Base-by-base conservation (phyloP, 2,888 invertebrate species). In the Stegana nigrithorax region DNA sequence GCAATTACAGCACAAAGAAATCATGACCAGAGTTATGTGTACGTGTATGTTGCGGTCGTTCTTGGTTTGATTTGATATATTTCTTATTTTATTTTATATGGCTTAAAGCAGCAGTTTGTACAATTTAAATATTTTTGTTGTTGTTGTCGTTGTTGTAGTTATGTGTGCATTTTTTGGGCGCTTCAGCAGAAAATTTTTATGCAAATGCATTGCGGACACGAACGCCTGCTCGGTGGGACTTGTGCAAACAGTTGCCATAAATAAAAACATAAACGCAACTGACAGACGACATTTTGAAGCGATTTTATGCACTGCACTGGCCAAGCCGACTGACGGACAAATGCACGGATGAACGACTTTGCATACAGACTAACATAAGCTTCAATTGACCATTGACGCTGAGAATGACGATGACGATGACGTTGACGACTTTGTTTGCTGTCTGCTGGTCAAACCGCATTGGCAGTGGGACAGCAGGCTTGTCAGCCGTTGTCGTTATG, bases 201-300 rank as follows among this genome's bases (percentile, higher is more conserved):
- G 67, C 67, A 70, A 75, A 74, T 70, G 69, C 70, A 71, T 67
- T 73, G 66, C 66, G 53, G 39, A 21, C 36, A 17, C 17, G 26
- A 26, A 55, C 58, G 47, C 36, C n/a, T n/a, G n/a, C n/a, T n/a
- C 51, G 65, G 67, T 56, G 60, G 65, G 63, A 56, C 59, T 27
- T 27, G 6, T 6, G 51, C 45, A 45, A 23, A 47, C 27, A 32
- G 45, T 17, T 10, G 67, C 64, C 61, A 75, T 75, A 75, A 75
- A 76, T 77, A 65, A 73, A 64, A 47, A 17, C n/a, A n/a, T n/a
- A n/a, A n/a, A n/a, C 56, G 25, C 72, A 67, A 69, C 60, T 75
- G 78, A 77, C 75, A 75, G 72, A 66, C 69, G 68, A 69, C 68
- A 75, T 73, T 75, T 71, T 72, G 59, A 69, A 75, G n/a, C n/a